Evolutionary conservation across 2,113 vertebrate species (phyloP).

Genomic region (Halcyon senegalensis): DNA sequence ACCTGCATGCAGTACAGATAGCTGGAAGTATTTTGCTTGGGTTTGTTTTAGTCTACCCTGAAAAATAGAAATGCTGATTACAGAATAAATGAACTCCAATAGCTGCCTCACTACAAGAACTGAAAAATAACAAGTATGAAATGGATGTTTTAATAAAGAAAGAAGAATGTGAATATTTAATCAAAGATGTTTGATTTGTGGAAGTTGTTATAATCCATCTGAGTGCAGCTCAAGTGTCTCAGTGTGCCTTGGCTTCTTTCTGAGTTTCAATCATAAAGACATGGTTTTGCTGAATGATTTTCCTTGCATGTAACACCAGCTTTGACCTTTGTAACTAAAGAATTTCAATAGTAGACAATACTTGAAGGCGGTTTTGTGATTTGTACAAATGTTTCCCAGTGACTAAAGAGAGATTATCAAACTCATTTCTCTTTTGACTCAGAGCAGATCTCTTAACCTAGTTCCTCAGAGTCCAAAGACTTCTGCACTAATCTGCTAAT

Average conservation of each 20-base stretch:
- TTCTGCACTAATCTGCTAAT: constrained; percentile 25
- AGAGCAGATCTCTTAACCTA: constrained; percentile 2
- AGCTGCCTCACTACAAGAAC: neutral
- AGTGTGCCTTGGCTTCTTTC: neutral
- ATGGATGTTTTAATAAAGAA: neutral
- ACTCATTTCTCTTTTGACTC: constrained; percentile 43
- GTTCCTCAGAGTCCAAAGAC: neutral
- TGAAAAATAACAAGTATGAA: neutral
- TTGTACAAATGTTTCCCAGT: neutral
- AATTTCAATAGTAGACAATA: neutral
- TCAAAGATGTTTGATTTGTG: neutral
- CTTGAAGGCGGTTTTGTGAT: neutral
- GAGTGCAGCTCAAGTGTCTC: neutral
- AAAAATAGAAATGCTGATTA: neutral
- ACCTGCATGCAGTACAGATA: fast-evolving
- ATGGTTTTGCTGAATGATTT: neutral
- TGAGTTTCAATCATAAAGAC: neutral
- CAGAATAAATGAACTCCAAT: neutral
- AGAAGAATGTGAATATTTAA: neutral
- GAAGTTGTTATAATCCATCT: neutral
- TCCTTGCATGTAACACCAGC: neutral
- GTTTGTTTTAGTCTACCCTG: neutral
- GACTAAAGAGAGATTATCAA: constrained; percentile 40
- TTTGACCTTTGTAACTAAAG: neutral
- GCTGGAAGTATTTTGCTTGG: neutral